A percentile compares a stretch with the other conserved stretches of the same genome.
phyloP scores from a whole-genome alignment of 2,888 invertebrate species.

The Oasisia sp. region DNA sequence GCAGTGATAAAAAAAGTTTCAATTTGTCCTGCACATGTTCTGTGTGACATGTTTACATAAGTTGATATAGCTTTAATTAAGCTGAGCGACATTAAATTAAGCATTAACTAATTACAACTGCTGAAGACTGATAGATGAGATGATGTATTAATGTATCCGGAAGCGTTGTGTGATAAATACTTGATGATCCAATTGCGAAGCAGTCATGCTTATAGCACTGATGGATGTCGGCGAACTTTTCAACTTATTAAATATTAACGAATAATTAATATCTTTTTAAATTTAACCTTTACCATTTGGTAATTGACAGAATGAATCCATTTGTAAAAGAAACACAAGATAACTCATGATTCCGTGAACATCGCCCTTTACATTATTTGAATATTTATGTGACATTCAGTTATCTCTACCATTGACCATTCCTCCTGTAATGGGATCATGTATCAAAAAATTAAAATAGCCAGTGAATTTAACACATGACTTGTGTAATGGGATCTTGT shows the following conservation, averaged over 20 bases:
- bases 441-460: background rate
- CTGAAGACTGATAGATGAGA: background rate
- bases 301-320: too few species aligned
- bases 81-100: background rate
- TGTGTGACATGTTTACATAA: background rate
- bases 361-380: background rate
- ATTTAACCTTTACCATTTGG: too few species aligned
- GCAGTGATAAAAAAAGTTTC: background rate
- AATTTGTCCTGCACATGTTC: background rate
- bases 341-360: background rate
- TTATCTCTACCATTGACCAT: background rate
- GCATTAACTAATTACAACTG: background rate
- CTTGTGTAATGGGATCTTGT: background rate
- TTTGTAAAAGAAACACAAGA: background rate
- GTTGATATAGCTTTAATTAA: background rate
- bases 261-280: background rate
- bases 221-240: background rate
- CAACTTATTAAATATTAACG: background rate
- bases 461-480: background rate
- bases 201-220: background rate
- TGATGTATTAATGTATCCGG: too few species aligned
- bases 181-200: background rate
- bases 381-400: background rate
- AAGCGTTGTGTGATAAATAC: background rate
- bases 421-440: background rate